Evolutionary conservation across 2,888 invertebrate genomes (phyloP).

Genomic region (Xestia xanthographa): DNA sequence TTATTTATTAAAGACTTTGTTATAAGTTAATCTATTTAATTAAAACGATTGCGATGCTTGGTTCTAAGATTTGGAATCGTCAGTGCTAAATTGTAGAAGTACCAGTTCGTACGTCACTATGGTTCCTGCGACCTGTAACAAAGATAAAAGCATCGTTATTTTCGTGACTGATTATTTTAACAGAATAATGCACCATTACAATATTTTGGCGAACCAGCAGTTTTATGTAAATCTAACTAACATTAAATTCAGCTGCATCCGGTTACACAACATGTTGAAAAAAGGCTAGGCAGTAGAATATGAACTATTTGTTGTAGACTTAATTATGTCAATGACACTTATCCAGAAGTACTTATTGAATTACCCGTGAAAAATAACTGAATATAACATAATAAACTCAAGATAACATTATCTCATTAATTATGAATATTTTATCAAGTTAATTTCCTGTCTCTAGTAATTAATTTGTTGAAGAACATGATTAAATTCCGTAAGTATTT

Average conservation of each 20-base stretch:
- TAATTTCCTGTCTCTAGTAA: constrained; percentile 29
- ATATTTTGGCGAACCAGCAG: background rate
- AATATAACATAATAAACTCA: background rate
- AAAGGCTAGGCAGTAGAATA: background rate
- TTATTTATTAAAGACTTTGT: constrained; percentile 1
- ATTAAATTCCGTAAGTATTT: constrained; percentile 33
- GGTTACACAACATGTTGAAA: background rate
- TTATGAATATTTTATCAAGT: constrained; percentile 30
- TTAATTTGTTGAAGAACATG: constrained; percentile 24
- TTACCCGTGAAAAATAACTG: background rate
- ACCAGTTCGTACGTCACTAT: constrained; percentile 83
- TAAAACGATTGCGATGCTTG: background rate
- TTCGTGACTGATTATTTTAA: background rate
- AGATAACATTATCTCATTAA: constrained; percentile 23
- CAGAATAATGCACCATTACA: background rate
- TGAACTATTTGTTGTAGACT: background rate
- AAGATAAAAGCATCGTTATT: background rate
- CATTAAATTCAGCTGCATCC: background rate
- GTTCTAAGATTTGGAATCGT: constrained; percentile 31
- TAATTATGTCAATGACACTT: background rate
- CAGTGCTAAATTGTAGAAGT: constrained; percentile 76
- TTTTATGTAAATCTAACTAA: background rate
- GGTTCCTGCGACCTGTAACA: constrained; percentile 79
- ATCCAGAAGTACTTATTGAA: background rate
- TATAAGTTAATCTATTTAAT: constrained; percentile 16